Percentiles rank a stretch among this genome's conserved stretches.
Conservation (phyloP, 1,140 invertebrate species). For the Cherax destructor region DNA sequence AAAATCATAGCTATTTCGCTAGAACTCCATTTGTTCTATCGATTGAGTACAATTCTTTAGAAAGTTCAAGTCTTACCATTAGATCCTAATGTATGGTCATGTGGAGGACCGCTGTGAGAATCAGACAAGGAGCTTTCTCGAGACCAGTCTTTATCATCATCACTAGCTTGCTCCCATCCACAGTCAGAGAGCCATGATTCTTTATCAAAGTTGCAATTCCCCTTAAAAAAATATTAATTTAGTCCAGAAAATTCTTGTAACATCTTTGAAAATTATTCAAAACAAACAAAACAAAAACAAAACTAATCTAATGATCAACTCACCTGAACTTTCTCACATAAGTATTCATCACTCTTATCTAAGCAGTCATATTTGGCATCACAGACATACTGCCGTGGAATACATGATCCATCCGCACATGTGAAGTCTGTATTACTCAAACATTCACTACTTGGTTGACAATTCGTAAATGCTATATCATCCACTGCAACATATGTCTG, state of each 20-base stretch:
- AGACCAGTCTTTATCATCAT: constrained; percentile 46
- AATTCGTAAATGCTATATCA: constrained; percentile 27
- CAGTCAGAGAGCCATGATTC: constrained; percentile 17
- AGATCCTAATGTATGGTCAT: constrained; percentile 35
- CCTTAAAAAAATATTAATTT: constrained; percentile 7
- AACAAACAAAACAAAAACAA: neutral
- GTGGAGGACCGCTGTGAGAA: constrained; percentile 6
- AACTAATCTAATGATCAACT: neutral
- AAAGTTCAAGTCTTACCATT: constrained; percentile 9
- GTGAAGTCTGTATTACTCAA: neutral
- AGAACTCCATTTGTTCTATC: no score
- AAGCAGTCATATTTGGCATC: constrained; percentile 51
- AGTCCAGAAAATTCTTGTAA: neutral
- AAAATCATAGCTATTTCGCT: no score
- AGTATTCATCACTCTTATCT: constrained; percentile 45
- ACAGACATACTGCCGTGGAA: constrained; percentile 21
- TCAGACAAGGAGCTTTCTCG: constrained; percentile 3
- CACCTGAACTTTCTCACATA: constrained; percentile 11
- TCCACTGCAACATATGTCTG: constrained; percentile 44
- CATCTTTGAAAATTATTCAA: neutral
- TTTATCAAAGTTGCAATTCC: constrained; percentile 41
- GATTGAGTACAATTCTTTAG: no score
- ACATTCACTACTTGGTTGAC: neutral
- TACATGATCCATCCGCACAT: constrained; percentile 29
- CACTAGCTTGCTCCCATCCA: constrained; percentile 16